These are phyloP conservation scores for Drosophila takahashii DNA, from an alignment of 1,140 invertebrate species.

Conservation along the genomic window DNA sequence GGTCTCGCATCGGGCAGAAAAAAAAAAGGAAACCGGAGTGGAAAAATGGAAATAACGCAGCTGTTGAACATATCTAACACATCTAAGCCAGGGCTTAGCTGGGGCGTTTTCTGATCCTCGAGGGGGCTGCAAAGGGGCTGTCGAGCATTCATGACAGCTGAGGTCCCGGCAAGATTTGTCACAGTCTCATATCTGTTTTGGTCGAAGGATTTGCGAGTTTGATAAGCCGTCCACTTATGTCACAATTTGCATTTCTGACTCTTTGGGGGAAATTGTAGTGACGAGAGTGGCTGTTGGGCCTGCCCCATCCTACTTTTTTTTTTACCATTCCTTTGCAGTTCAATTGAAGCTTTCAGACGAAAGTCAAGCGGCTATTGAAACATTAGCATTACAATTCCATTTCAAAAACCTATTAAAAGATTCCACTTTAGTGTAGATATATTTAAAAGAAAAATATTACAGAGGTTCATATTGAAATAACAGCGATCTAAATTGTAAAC, in stretches of 20 bases:
- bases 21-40: slow-evolving; percentile 9
- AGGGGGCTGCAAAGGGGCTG: slow-evolving; percentile 8
- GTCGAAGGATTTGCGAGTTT: slow-evolving; percentile 53
- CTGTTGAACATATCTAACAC: slow-evolving; percentile 81
- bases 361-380: neutral
- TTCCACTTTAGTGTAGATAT: no score
- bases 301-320: neutral
- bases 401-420: neutral
- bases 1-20: slow-evolving; percentile 27
- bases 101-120: slow-evolving; percentile 29
- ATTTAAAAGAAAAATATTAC: no score
- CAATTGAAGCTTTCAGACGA: slow-evolving; percentile 3
- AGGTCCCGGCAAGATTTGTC: slow-evolving; percentile 63
- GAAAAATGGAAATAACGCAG: slow-evolving; percentile 71
- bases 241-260: slow-evolving; percentile 56
- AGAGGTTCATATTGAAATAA: no score
- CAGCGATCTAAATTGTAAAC: no score
- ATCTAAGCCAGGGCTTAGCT: slow-evolving; percentile 75
- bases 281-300: neutral
- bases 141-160: slow-evolving; percentile 57
- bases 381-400: neutral
- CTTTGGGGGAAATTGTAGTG: slow-evolving; percentile 1
- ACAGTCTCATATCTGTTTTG: slow-evolving; percentile 62
- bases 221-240: slow-evolving; percentile 64
- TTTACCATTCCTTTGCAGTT: neutral